Evolutionary conservation across 1,140 invertebrate genomes (phyloP).

Genomic region (Penaeus indicus): DNA sequence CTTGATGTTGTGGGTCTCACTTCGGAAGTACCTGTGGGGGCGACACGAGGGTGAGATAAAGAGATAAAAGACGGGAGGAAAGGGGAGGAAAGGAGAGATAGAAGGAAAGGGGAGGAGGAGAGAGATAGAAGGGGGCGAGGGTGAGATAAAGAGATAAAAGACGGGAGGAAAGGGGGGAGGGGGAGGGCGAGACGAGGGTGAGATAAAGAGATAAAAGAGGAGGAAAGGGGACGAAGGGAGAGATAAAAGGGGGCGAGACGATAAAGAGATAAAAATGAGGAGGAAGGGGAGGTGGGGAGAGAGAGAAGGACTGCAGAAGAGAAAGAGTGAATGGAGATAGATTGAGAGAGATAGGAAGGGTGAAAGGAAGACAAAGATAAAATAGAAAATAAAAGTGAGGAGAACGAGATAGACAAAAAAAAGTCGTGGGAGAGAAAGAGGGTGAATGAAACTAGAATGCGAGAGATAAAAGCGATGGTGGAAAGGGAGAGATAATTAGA

Average conservation of each 20-base stretch:
- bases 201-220: too few relatives aligned
- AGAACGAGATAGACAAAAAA: too few relatives aligned
- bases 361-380: too few relatives aligned
- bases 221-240: too few relatives aligned
- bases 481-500: too few relatives aligned
- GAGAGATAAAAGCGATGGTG: too few relatives aligned
- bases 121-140: background rate
- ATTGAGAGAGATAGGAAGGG: too few relatives aligned
- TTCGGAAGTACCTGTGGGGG: slow-evolving; percentile 27
- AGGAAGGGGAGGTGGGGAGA: slow-evolving; percentile 22
- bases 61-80: background rate
- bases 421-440: background rate
- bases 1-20: slow-evolving; percentile 41
- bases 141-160: background rate
- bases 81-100: too few relatives aligned
- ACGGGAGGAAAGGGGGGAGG: too few relatives aligned
- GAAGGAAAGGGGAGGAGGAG: background rate
- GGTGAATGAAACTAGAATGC: background rate
- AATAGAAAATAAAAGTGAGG: slow-evolving; percentile 1
- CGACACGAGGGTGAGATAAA: background rate
- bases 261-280: too few relatives aligned
- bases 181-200: too few relatives aligned
- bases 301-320: background rate
- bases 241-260: too few relatives aligned
- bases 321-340: background rate